Evolutionary conservation across 2,113 vertebrate genomes (phyloP).

Genomic region (Micronisus gabar): DNA sequence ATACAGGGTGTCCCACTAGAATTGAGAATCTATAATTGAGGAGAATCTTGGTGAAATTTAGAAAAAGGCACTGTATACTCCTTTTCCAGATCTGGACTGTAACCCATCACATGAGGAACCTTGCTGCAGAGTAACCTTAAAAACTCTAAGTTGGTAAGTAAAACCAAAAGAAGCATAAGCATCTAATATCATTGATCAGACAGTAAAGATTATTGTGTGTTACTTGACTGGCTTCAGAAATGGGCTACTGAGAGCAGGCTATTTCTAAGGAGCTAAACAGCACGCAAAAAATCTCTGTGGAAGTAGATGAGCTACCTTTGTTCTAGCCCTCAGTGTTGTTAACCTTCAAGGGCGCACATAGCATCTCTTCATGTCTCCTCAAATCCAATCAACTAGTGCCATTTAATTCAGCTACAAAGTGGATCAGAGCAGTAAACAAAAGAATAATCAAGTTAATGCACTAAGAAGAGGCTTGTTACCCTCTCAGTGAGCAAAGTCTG

Average conservation of each 20-base stretch:
- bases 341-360: neutral
- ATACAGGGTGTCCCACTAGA: neutral
- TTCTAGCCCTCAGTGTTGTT: neutral
- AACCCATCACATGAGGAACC: neutral
- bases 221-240: neutral
- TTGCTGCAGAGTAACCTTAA: neutral
- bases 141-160: neutral
- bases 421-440: neutral
- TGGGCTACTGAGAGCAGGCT: neutral
- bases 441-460: neutral
- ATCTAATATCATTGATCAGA: neutral
- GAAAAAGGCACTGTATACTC: neutral
- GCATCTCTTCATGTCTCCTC: neutral
- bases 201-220: neutral
- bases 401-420: neutral
- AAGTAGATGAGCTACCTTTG: neutral
- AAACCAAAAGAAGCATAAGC: neutral
- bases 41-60: neutral
- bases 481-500: neutral
- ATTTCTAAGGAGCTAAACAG: neutral
- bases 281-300: neutral
- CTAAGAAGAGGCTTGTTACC: neutral
- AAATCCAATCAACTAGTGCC: neutral
- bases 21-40: neutral
- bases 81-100: neutral